Conservation (phyloP, 2,797 vertebrate species). For the Spondyliosoma cantharus region DNA sequence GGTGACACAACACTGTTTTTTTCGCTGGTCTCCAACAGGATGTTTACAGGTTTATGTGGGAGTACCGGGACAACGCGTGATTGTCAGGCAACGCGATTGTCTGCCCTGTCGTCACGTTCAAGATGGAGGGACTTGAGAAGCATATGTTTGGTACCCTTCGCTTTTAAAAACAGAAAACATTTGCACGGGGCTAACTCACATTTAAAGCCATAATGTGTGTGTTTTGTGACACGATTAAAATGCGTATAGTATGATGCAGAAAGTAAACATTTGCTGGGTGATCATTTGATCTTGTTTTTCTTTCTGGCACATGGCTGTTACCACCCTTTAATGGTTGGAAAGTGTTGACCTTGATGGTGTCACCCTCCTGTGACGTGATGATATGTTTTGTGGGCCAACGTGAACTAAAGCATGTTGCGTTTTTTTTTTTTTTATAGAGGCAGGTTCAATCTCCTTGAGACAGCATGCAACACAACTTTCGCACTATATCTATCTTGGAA, state of each 20-base stretch:
- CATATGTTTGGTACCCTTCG: not conserved
- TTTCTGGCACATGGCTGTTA: not conserved
- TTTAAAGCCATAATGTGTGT: not conserved
- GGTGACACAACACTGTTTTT: constrained; percentile 4
- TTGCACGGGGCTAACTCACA: not conserved
- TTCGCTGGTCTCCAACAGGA: constrained; percentile 11
- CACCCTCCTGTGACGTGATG: constrained; percentile 25
- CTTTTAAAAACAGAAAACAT: not conserved
- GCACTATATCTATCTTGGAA: constrained; percentile 8
- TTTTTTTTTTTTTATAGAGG: constrained; percentile 42
- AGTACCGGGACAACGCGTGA: not conserved
- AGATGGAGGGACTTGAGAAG: not conserved
- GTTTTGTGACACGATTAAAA: not conserved
- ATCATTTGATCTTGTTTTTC: not conserved
- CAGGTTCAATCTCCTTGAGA: not conserved
- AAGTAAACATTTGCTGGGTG: not conserved
- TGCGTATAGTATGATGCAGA: not conserved
- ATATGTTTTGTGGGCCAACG: constrained; percentile 37
- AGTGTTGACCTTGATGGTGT: constrained; percentile 33
- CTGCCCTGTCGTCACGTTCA: constrained; percentile 1
- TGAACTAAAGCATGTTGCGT: constrained; percentile 26
- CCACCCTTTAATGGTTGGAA: constrained; percentile 5
- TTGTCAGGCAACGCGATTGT: not conserved
- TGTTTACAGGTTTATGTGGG: constrained; percentile 21
- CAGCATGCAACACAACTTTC: not conserved